These are phyloP conservation scores for Agrotis exclamationis DNA, from an alignment of 2,888 invertebrate species.

Conservation along the genomic window DNA sequence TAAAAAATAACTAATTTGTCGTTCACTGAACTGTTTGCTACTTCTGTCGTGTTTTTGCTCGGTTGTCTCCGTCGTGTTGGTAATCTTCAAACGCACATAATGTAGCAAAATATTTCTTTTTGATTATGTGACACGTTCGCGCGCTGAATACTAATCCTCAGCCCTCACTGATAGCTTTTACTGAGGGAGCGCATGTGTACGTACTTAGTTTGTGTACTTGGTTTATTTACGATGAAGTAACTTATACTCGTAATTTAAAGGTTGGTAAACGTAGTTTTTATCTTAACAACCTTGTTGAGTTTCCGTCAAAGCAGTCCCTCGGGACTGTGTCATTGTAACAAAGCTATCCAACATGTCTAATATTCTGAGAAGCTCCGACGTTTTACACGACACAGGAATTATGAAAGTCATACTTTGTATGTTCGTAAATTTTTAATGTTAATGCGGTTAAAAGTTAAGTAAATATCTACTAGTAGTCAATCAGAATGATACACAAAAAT, in stretches of 20 bases:
- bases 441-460: background rate
- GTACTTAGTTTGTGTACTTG: background rate
- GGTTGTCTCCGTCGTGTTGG: conserved; percentile 41
- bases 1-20: too few relatives aligned
- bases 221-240: conserved; percentile 3
- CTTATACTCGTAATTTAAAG: background rate
- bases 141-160: conserved; percentile 54
- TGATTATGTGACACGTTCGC: conserved; percentile 57
- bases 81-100: conserved; percentile 61
- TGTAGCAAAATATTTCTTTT: conserved; percentile 64
- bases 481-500: too few relatives aligned
- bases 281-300: conserved; percentile 15
- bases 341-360: conserved; percentile 11
- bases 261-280: conserved; percentile 6
- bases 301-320: conserved; percentile 7
- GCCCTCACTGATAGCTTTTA: conserved; percentile 20
- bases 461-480: background rate
- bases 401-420: conserved; percentile 14
- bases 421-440: background rate
- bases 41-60: conserved; percentile 30
- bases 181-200: conserved; percentile 1
- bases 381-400: background rate
- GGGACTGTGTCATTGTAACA: background rate
- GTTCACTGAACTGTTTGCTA: background rate
- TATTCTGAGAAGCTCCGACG: background rate